Evolutionary conservation across 2,888 invertebrate species (phyloP).

Genomic region (Creontiades dilutus): DNA sequence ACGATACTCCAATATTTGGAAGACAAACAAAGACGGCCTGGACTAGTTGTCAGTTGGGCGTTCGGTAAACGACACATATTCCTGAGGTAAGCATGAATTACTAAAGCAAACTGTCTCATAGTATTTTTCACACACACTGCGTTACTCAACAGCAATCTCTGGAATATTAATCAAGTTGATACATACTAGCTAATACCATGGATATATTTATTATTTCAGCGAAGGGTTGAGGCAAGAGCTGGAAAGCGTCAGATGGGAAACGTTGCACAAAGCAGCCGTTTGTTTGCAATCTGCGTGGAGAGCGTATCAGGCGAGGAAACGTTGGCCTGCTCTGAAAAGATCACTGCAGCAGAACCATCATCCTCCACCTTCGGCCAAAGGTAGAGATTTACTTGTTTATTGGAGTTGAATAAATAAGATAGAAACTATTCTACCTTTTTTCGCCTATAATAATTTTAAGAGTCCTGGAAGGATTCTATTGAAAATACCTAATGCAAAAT

Average conservation of each 20-base stretch:
- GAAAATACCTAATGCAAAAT: too few relatives aligned
- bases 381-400: not conserved
- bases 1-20: constrained; percentile 83
- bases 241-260: constrained; percentile 89
- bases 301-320: constrained; percentile 85
- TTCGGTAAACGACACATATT: constrained; percentile 96
- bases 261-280: constrained; percentile 89
- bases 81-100: constrained; percentile 80
- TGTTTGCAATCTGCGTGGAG: constrained; percentile 91
- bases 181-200: not conserved
- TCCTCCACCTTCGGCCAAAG: constrained; percentile 67
- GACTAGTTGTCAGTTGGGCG: constrained; percentile 88
- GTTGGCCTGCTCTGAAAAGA: constrained; percentile 83
- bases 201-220: constrained; percentile 79
- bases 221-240: constrained; percentile 95
- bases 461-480: too few relatives aligned
- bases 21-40: constrained; percentile 75
- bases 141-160: too few relatives aligned
- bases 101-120: too few relatives aligned
- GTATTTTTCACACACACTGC: too few relatives aligned
- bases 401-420: too few relatives aligned
- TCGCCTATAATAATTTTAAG: too few relatives aligned
- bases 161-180: too few relatives aligned
- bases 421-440: too few relatives aligned
- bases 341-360: constrained; percentile 76